Base-by-base conservation (phyloP, 2,113 vertebrate species). In the Pseudopodoces humilis region DNA sequence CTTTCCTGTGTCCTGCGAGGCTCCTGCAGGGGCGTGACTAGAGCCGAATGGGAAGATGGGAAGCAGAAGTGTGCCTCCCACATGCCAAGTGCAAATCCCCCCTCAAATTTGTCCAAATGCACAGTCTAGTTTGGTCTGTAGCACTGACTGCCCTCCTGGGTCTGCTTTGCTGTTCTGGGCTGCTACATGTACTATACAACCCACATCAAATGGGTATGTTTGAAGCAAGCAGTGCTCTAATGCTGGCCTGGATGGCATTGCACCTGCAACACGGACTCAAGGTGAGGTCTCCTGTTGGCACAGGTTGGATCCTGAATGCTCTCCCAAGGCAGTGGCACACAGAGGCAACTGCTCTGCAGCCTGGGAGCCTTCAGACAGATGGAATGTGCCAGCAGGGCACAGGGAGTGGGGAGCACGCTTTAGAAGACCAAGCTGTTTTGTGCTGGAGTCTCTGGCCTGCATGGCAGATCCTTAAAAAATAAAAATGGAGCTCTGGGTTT, bases 241-340 rank as follows among this genome's bases (percentile, higher is more conserved):
- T 14, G 43, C 28, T 67, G 56, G 16, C 39, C 70, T 92, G 62
- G 15, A 22, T 43, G 20, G 17, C 7, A 0, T 25, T 46, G 35
- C 15, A 24, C 7, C 0, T 47, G 1, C 3, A 31, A 6, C 5
- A 0, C 0, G 0, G 41, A 49, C 44, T 37, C 41, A 39, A 14
- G 33, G 33, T 14, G 24, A 81, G 11, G 12, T 88, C 24, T 52
- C 31, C 37, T 41, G 5, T 9, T 50, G 56, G 59, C 23, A 12
- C 1, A 3, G 10, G 13, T 14, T 64, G 27, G 17, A 27, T 62
- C 49, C 53, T 28, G 23, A 46, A 15, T 46, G 49, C 35, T n/a
- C 11, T 50, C 44, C 35, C 13, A 7, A 41, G 44, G 7, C 49
- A 55, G 11, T 21, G 30, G 7, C 4, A 5, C 23, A 9, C 14